phyloP scores from a whole-genome alignment of 2,113 vertebrate genomes.

The Pterocles orientalis region DNA sequence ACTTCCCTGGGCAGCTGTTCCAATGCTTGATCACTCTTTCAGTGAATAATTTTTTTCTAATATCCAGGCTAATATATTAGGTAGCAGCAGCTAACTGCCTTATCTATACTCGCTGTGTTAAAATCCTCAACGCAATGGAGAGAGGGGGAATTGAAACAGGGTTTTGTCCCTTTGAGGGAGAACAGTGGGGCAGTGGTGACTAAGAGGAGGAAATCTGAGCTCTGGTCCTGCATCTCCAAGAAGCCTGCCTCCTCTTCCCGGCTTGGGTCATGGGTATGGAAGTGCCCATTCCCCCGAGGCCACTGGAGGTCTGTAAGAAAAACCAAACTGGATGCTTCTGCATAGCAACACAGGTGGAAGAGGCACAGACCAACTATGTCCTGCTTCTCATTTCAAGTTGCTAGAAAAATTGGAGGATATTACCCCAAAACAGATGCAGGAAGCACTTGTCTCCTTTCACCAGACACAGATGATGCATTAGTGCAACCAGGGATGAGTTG shows the following conservation, averaged over 20 bases:
- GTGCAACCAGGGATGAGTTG: not conserved
- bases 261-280: not conserved
- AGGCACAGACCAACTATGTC: not conserved
- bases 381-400: not conserved
- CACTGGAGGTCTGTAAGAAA: not conserved
- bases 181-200: not conserved
- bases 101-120: fast-evolving
- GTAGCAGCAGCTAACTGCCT: not conserved
- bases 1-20: too few relatives aligned
- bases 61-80: too few relatives aligned
- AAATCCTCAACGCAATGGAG: not conserved
- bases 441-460: not conserved
- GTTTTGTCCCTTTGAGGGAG: not conserved
- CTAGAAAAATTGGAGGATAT: not conserved
- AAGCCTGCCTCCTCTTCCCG: not conserved
- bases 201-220: not conserved
- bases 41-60: too few relatives aligned
- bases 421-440: not conserved
- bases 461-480: not conserved
- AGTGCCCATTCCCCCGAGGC: not conserved
- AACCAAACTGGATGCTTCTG: not conserved
- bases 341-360: not conserved
- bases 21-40: too few relatives aligned
- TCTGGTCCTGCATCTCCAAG: not conserved
- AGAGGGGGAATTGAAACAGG: not conserved